Evolutionary conservation across 1,140 invertebrate genomes (phyloP).

Genomic region (Apis laboriosa): DNA sequence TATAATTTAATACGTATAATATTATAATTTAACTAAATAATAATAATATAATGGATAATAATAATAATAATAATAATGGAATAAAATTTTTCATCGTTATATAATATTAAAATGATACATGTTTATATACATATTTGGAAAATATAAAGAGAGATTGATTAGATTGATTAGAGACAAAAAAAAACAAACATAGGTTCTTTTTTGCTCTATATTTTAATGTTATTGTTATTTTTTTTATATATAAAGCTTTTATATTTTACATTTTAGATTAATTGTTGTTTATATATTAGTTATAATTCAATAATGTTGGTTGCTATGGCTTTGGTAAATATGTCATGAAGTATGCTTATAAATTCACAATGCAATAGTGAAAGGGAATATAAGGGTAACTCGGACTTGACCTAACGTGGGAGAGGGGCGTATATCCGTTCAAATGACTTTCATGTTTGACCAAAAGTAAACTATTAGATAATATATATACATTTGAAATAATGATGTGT

Average conservation of each 20-base stretch:
- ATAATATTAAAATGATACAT: background rate
- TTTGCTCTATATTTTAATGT: background rate
- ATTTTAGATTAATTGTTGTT: background rate
- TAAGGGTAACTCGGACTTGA: constrained; percentile 24
- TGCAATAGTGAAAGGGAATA: constrained; percentile 33
- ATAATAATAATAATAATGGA: too few relatives aligned
- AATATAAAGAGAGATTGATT: too few relatives aligned
- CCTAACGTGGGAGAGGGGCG: background rate
- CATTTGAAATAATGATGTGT: background rate
- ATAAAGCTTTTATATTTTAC: background rate
- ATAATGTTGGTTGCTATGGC: background rate
- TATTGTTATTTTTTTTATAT: background rate
- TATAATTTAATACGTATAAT: too few relatives aligned
- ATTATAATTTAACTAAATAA: too few relatives aligned
- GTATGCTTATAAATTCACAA: constrained; percentile 35
- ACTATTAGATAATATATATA: too few relatives aligned
- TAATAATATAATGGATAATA: too few relatives aligned
- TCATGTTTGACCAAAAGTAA: background rate
- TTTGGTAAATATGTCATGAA: constrained; percentile 4
- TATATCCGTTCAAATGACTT: background rate
- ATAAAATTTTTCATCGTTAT: too few relatives aligned
- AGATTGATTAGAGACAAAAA: too few relatives aligned
- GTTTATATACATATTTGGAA: too few relatives aligned
- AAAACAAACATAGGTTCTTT: too few relatives aligned
- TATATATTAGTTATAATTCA: background rate